These are phyloP conservation scores for Todiramphus saurophagus DNA, from an alignment of 2,113 vertebrate genomes.

Conservation along the genomic window DNA sequence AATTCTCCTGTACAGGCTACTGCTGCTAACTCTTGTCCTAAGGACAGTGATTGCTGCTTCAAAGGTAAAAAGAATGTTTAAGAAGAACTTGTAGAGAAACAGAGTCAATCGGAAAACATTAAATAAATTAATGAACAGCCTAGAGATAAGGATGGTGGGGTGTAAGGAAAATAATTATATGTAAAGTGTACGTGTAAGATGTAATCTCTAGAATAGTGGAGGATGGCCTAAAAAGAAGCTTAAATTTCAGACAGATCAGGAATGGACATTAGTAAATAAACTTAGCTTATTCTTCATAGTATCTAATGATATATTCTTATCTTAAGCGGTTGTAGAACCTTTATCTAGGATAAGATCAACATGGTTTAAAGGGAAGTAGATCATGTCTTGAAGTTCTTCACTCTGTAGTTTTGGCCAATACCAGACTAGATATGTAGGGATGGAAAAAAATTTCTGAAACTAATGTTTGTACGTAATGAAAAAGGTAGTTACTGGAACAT, in stretches of 20 bases:
- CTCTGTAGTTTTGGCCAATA: neutral
- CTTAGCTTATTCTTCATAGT: neutral
- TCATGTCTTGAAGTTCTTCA: neutral
- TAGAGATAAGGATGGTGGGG: neutral
- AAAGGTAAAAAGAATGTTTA: neutral
- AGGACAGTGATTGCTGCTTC: neutral
- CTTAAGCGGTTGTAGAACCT: neutral
- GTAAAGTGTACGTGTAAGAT: neutral
- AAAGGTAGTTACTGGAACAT: neutral
- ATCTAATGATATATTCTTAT: neutral
- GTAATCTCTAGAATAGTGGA: neutral
- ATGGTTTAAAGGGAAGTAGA: neutral
- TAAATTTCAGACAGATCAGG: neutral
- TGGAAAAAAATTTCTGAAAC: neutral
- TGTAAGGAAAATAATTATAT: neutral
- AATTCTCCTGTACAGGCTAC: neutral
- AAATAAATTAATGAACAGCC: neutral
- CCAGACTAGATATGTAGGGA: neutral
- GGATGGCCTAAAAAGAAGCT: neutral
- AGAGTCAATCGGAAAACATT: neutral
- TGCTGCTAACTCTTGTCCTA: neutral
- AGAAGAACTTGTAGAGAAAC: neutral
- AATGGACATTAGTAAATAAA: neutral
- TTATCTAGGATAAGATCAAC: neutral
- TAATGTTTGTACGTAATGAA: neutral